Evolutionary conservation across 2,113 vertebrate genomes (phyloP).

Genomic region (Chauna torquata): DNA sequence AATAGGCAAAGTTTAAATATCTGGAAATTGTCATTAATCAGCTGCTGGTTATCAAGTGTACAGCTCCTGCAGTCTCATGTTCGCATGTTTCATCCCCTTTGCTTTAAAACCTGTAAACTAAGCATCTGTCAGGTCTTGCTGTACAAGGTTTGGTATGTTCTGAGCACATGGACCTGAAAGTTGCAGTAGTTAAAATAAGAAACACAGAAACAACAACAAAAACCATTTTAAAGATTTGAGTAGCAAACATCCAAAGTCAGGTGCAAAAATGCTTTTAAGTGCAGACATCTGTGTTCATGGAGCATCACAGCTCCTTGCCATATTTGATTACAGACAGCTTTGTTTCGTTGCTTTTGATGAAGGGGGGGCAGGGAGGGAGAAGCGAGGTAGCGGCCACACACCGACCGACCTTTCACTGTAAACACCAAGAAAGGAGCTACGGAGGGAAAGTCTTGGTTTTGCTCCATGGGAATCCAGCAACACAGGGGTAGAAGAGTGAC

Average conservation of each 20-base stretch:
- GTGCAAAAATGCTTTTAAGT: not conserved
- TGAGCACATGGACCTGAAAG: not conserved
- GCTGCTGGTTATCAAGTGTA: not conserved
- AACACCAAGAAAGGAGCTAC: not conserved
- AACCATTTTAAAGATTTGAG: not conserved
- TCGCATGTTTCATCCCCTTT: not conserved
- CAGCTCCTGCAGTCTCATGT: accelerated
- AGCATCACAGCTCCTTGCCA: not conserved
- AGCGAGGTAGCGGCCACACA: not conserved
- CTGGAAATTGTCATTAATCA: not conserved
- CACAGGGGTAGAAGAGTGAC: not conserved
- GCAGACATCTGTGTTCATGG: not conserved
- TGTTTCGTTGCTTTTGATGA: not conserved
- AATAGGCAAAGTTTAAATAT: not conserved
- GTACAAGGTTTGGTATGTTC: not conserved
- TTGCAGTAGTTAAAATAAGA: not conserved
- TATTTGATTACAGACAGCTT: not conserved
- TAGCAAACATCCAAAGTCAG: not conserved
- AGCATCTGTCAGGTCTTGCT: not conserved
- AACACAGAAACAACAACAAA: not conserved
- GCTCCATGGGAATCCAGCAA: constrained; percentile 17
- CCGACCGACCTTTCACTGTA: not conserved
- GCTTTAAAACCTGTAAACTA: not conserved
- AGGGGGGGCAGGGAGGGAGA: not conserved
- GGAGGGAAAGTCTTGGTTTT: not conserved